phyloP scores from a whole-genome alignment of 1,140 invertebrate species.

The Panagrolaimus sp. region DNA sequence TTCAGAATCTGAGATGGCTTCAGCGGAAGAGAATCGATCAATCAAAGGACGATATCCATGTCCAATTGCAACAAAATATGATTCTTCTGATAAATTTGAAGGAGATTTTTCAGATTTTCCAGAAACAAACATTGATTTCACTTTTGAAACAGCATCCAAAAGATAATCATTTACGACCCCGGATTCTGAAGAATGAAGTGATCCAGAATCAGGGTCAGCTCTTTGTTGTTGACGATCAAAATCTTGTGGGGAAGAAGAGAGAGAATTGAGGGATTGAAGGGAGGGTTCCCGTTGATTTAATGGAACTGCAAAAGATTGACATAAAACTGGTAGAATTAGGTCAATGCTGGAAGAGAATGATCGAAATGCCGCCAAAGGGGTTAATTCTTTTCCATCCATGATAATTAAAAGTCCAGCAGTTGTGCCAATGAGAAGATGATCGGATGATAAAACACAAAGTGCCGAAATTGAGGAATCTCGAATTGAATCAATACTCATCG shows the following conservation, averaged over 20 bases:
- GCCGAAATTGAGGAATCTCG: not conserved
- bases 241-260: not conserved
- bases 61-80: slow-evolving; percentile 9
- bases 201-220: too few relatives aligned
- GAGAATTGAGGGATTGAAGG: not conserved
- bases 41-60: slow-evolving; percentile 2
- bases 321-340: not conserved
- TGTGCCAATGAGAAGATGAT: slow-evolving; percentile 43
- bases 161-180: slow-evolving; percentile 13
- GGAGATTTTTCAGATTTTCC: not conserved
- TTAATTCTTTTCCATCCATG: slow-evolving; percentile 30
- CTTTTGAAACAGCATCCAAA: slow-evolving; percentile 2
- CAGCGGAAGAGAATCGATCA: not conserved
- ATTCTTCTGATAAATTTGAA: not conserved
- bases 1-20: not conserved
- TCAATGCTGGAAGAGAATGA: not conserved
- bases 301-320: slow-evolving; percentile 5
- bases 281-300: not conserved
- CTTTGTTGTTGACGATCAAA: not conserved
- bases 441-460: not conserved
- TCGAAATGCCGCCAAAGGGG: not conserved
- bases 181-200: not conserved
- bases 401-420: slow-evolving; percentile 32
- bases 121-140: not conserved
- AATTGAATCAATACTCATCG: slow-evolving; percentile 24